Percentiles rank a stretch among this genome's conserved stretches.
phyloP scores from a whole-genome alignment of 2,888 invertebrate genomes.

The Apodemia duryi region DNA sequence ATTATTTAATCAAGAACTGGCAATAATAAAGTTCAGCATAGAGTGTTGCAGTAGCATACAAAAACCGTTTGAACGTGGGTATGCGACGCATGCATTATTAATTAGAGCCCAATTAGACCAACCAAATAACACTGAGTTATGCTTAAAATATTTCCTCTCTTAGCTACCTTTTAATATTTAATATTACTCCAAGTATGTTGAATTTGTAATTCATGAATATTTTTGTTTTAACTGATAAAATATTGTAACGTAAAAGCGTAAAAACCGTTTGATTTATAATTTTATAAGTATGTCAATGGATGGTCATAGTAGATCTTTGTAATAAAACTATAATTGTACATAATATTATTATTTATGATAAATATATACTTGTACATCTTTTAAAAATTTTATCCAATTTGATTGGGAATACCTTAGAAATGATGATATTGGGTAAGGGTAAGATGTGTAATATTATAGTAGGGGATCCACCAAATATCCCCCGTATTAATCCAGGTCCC shows the following conservation, averaged over 20 bases:
- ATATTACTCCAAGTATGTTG: neutral
- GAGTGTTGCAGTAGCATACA: neutral
- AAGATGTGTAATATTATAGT: too few species aligned
- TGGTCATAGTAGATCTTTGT: too few species aligned
- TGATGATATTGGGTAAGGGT: too few species aligned
- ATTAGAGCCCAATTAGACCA: slow-evolving; percentile 8
- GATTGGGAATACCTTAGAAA: too few species aligned
- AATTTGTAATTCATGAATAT: neutral
- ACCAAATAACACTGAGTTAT: slow-evolving; percentile 9
- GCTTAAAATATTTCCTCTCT: slow-evolving; percentile 5
- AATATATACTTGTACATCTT: too few species aligned
- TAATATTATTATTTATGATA: too few species aligned
- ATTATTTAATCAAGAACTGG: neutral
- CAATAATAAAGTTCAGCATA: neutral
- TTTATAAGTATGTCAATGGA: too few species aligned
- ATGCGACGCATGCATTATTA: slow-evolving; percentile 9
- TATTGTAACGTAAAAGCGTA: neutral
- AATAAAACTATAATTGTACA: too few species aligned
- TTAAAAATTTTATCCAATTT: too few species aligned
- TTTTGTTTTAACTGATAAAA: neutral
- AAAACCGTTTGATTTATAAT: too few species aligned
- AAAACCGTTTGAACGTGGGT: slow-evolving; percentile 4
- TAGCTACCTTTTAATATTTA: neutral
- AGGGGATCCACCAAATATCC: too few species aligned
- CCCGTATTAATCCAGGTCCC: too few species aligned